Conservation (phyloP, 2,888 invertebrate genomes). For the Chironomus tentans region DNA sequence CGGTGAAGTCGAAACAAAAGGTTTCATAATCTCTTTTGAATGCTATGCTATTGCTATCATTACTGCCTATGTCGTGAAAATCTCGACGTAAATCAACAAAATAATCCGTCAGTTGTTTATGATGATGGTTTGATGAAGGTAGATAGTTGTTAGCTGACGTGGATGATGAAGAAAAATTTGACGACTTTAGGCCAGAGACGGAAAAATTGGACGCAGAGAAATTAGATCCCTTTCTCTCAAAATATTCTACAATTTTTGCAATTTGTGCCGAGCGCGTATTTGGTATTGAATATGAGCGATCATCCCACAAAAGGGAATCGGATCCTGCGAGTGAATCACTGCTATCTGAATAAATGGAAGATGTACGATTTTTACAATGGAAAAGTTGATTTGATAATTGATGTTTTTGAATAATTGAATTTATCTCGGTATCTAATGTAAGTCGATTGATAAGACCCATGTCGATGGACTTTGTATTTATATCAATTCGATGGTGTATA, state of each 20-base stretch:
- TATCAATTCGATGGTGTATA: constrained; percentile 35
- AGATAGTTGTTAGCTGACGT: neutral
- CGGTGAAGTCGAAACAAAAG: constrained; percentile 39
- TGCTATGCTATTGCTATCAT: constrained; percentile 29
- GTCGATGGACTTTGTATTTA: constrained; percentile 39
- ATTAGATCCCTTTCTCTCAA: constrained; percentile 63
- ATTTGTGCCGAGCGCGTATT: constrained; percentile 57
- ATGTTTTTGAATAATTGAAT: constrained; percentile 41
- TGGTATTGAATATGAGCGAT: constrained; percentile 49
- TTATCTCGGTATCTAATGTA: constrained; percentile 44
- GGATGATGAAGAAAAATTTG: constrained; percentile 28
- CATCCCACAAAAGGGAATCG: constrained; percentile 62
- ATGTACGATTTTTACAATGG: constrained; percentile 56
- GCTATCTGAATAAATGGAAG: constrained; percentile 78
- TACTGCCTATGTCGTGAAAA: constrained; percentile 28
- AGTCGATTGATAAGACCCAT: constrained; percentile 45
- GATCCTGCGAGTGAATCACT: constrained; percentile 74
- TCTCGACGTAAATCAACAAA: constrained; percentile 28
- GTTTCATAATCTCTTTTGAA: constrained; percentile 36
- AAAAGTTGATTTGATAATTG: constrained; percentile 47
- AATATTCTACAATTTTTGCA: constrained; percentile 79
- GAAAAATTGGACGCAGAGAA: constrained; percentile 42
- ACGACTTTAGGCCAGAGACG: constrained; percentile 36
- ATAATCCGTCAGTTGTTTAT: constrained; percentile 28
- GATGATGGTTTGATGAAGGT: constrained; percentile 29